Evolutionary conservation across 2,113 vertebrate genomes (phyloP).

Genomic region (Microtus oregoni): DNA sequence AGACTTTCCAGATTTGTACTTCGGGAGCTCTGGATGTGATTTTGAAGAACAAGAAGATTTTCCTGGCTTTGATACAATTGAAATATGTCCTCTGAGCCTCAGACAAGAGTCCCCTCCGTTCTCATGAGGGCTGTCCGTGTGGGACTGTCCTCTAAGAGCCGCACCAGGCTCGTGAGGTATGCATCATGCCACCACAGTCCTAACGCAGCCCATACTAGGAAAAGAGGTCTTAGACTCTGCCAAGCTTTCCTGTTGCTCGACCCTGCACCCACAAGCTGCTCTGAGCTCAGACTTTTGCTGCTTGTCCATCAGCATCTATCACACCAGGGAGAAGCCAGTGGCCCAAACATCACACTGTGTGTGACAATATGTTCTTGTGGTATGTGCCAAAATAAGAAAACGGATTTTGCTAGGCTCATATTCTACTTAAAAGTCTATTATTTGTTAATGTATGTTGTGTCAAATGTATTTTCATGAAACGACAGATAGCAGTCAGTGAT

Average conservation of each 20-base stretch:
- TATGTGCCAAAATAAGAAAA: conserved; percentile 4
- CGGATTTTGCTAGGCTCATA: background rate
- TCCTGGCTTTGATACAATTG: background rate
- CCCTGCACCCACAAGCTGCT: background rate
- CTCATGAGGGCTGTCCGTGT: background rate
- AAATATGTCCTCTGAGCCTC: background rate
- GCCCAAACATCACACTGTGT: background rate
- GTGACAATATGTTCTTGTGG: background rate
- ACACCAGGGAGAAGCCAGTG: background rate
- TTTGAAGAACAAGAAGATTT: conserved; percentile 25
- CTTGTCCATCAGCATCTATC: background rate
- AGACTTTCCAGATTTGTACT: conserved; percentile 31
- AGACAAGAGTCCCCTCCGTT: background rate
- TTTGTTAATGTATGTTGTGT: conserved; percentile 20
- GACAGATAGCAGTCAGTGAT: background rate
- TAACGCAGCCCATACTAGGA: background rate
- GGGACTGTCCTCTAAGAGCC: conserved; percentile 1
- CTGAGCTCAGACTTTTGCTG: background rate
- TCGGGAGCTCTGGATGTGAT: conserved; percentile 1
- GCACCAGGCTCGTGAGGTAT: background rate
- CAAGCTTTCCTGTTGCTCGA: background rate
- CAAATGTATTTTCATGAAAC: conserved; percentile 43
- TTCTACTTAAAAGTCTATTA: background rate
- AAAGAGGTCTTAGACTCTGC: background rate
- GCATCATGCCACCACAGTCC: background rate